These are phyloP conservation scores for Uria lomvia DNA, from an alignment of 2,113 vertebrate genomes.

Conservation along the genomic window DNA sequence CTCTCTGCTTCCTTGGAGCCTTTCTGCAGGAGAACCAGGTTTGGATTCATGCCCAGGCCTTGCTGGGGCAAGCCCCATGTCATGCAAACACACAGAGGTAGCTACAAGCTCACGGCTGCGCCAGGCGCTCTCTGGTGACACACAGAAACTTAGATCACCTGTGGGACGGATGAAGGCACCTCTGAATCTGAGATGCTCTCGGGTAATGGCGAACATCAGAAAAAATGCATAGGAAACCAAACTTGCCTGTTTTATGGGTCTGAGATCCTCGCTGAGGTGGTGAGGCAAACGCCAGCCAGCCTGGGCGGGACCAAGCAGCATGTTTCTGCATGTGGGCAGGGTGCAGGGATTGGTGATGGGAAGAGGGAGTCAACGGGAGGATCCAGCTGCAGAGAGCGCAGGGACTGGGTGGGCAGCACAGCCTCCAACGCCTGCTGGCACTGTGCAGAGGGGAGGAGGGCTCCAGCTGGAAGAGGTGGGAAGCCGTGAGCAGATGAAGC, in stretches of 20 bases:
- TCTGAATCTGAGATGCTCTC: neutral
- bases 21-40: neutral
- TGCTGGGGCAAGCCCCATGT: neutral
- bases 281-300: neutral
- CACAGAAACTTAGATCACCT: neutral
- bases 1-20: neutral
- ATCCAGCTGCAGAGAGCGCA: neutral
- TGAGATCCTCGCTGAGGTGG: neutral
- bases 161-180: neutral
- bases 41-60: neutral
- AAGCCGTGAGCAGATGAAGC: neutral
- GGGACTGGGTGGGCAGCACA: neutral
- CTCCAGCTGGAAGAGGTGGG: neutral
- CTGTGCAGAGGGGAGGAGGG: neutral
- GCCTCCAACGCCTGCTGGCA: neutral
- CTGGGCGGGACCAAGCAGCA: neutral
- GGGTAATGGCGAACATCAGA: neutral
- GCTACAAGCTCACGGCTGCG: neutral
- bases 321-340: neutral
- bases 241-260: neutral
- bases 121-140: neutral
- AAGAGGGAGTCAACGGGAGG: neutral
- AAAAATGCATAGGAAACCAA: neutral
- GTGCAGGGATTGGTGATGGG: neutral
- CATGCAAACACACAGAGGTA: neutral